Conservation (phyloP, 2,113 vertebrate species). For the Centrocercus urophasianus region DNA sequence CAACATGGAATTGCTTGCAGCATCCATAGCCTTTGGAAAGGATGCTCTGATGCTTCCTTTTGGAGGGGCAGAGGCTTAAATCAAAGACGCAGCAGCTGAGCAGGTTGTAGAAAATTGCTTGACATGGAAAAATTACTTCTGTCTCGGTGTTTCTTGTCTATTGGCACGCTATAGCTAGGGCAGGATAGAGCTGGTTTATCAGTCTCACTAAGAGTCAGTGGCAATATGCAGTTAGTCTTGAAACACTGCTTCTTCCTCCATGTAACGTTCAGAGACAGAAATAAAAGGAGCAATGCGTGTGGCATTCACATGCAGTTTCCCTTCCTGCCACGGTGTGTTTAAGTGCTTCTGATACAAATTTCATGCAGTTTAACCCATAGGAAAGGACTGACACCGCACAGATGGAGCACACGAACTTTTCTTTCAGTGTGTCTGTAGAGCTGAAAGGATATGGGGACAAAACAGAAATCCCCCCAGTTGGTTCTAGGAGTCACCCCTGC, state of each 20-base stretch:
- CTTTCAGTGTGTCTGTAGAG: fast-evolving
- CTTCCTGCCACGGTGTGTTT: neutral
- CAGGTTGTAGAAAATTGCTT: neutral
- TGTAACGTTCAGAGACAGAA: neutral
- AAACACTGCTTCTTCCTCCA: neutral
- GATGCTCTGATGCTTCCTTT: neutral
- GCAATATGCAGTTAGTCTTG: neutral
- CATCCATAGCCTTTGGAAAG: neutral
- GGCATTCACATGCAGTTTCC: fast-evolving
- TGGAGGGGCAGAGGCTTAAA: neutral
- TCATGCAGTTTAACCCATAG: neutral
- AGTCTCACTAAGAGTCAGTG: neutral
- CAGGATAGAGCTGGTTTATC: neutral
- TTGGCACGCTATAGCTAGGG: neutral
- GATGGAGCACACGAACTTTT: fast-evolving
- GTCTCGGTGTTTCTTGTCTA: neutral
- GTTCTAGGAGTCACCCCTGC: neutral
- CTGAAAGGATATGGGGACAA: neutral
- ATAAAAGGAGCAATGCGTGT: neutral
- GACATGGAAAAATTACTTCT: neutral
- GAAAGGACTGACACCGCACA: fast-evolving
- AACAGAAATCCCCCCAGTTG: neutral
- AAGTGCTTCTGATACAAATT: neutral
- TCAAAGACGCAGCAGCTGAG: neutral
- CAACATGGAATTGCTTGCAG: neutral